Evolutionary conservation across 2,113 vertebrate genomes (phyloP), one percentile per base, ranked within the genome.

Genomic region (Cathartes aura): DNA sequence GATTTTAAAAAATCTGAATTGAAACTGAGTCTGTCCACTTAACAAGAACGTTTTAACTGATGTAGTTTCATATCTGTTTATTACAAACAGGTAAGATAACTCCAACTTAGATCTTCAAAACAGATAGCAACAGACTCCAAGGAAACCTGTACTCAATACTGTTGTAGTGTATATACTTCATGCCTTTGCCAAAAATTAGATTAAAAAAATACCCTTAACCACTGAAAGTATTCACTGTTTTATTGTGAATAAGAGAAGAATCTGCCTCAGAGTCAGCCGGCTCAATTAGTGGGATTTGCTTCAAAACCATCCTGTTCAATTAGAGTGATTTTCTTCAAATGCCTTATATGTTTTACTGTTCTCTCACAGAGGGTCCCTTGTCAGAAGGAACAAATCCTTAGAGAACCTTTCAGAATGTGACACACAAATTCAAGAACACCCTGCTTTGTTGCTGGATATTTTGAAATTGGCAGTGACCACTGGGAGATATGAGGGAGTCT

Each of bases 231-330:
- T 92, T 86, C 6, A 5, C 42, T 90, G 34, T 58, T 90, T 90
- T 80, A 34, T 47, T 87, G 42, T 50, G 30, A 88, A 34, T 76
- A 87, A 81, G 13, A 93, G 50, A 87, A 89, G n/a, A 89, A 86
- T 85, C 42, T 81, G 50, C 53, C 59, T 80, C 74, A 80, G 58
- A 87, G 67, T 74, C 75, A 79, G 82, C 38, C 66, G 70, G 62
- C 52, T 83, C 92, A 90, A 78, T 90, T 83, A 80, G 59, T 94
- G 79, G 70, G 53, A 92, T 96, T 96, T 96, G 75, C 82, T 96
- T 82, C 78, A 85, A 93, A 92, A 90, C 53, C 60, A 88, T 92
- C 80, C 81, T 89, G 50, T 66, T 95, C 67, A 95, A 91, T 92
- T 91, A 96, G 43, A 26, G 87, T 43, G 73, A 91, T 74, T 96